A percentile compares a stretch with the other conserved stretches of the same genome.
These are phyloP conservation scores for Zaprionus tsacasi DNA, from an alignment of 1,140 invertebrate species.

Conservation along the genomic window DNA sequence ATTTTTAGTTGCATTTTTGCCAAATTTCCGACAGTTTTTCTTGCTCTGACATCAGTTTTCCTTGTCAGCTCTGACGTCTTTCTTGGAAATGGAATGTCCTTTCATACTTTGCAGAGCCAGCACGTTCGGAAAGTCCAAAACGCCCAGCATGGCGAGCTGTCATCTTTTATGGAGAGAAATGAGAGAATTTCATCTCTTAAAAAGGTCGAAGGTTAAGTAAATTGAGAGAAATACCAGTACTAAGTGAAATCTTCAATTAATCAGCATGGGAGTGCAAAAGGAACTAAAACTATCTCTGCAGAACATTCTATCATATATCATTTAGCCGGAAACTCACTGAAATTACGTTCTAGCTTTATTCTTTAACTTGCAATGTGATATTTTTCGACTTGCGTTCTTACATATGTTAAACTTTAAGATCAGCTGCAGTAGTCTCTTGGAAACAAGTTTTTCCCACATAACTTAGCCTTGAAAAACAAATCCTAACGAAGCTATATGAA, in stretches of 20 bases:
- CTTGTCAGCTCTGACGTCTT: slow-evolving; percentile 16
- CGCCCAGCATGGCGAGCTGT: slow-evolving; percentile 3
- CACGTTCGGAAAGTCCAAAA: slow-evolving; percentile 17
- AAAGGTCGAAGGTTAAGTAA: slow-evolving; percentile 1
- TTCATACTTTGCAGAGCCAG: slow-evolving; percentile 15
- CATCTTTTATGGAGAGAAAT: slow-evolving; percentile 40
- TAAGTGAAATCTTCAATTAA: slow-evolving; percentile 23
- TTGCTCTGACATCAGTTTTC: slow-evolving; percentile 20
- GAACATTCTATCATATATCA: too few relatives aligned
- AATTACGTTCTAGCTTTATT: too few relatives aligned
- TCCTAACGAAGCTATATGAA: too few relatives aligned
- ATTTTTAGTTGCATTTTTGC: slow-evolving; percentile 21
- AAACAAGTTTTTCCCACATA: not conserved
- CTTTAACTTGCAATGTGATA: too few relatives aligned
- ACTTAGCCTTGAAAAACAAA: not conserved
- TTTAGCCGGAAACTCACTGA: too few relatives aligned
- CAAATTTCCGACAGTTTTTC: slow-evolving; percentile 10
- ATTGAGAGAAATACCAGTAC: slow-evolving; percentile 12
- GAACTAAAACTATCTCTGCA: not conserved
- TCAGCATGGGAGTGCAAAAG: slow-evolving; percentile 7
- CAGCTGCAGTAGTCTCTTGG: not conserved
- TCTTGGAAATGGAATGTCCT: slow-evolving; percentile 2
- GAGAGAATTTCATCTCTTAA: slow-evolving; percentile 13
- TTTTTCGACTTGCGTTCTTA: too few relatives aligned
- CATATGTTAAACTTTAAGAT: too few relatives aligned